Conservation (phyloP, 2,888 invertebrate genomes). For the Idaea biselata region DNA sequence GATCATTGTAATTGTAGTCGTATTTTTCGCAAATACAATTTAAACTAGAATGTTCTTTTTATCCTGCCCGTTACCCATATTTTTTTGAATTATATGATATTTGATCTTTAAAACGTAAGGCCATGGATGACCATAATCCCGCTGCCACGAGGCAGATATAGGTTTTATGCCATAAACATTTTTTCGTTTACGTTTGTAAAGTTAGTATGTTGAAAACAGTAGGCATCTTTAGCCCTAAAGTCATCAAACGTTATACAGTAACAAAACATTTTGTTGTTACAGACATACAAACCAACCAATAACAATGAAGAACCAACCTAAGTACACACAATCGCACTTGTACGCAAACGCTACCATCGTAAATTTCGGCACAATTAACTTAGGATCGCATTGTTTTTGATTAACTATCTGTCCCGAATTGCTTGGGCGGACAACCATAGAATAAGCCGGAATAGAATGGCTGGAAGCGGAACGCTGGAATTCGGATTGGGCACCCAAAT, state of each 20-base stretch:
- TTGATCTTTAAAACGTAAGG: no score
- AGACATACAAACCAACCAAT: background rate
- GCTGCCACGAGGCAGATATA: no score
- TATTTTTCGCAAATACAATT: no score
- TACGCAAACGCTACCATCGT: slow-evolving; percentile 30
- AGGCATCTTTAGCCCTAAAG: no score
- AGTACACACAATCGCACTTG: background rate
- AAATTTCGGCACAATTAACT: slow-evolving; percentile 51
- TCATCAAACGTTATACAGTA: background rate
- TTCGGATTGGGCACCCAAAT: slow-evolving; percentile 4
- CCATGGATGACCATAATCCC: no score
- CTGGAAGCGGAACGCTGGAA: slow-evolving; percentile 3
- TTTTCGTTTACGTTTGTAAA: no score
- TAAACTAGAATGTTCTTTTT: no score
- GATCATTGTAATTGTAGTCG: no score
- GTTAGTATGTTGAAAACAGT: no score
- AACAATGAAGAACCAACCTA: background rate
- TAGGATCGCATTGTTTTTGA: slow-evolving; percentile 45
- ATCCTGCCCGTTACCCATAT: no score
- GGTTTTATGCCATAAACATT: no score
- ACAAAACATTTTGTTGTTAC: slow-evolving; percentile 7
- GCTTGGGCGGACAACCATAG: slow-evolving; percentile 11
- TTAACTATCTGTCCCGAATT: slow-evolving; percentile 41
- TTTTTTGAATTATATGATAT: no score
- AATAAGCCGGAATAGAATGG: background rate